These are phyloP conservation scores for Hoplodrina ambigua DNA, from an alignment of 2,888 invertebrate genomes.

Conservation along the genomic window DNA sequence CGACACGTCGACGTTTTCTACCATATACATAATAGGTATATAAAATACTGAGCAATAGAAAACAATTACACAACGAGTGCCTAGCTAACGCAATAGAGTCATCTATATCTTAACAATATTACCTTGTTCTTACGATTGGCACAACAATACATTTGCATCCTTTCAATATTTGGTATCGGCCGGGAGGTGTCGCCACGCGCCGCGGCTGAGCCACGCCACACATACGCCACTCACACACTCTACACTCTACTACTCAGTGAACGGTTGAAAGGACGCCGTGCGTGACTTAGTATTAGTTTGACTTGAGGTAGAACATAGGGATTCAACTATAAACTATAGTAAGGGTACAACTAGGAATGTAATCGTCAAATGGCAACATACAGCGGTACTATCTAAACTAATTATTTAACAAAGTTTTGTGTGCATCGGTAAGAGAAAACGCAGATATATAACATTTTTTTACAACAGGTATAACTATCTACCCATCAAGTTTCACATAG, in stretches of 20 bases:
- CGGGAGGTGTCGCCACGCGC: conserved; percentile 57
- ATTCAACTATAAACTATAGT: conserved; percentile 85
- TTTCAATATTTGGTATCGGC: conserved; percentile 86
- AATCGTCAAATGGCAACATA: conserved; percentile 86
- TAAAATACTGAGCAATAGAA: conserved; percentile 90
- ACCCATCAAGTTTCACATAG: conserved; percentile 63
- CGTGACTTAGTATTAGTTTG: conserved; percentile 86
- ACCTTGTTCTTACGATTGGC: conserved; percentile 88
- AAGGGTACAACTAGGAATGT: conserved; percentile 89
- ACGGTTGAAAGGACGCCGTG: conserved; percentile 80
- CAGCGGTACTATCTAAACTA: conserved; percentile 85
- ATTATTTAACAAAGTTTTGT: conserved; percentile 76
- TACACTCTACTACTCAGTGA: conserved; percentile 60
- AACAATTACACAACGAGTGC: conserved; percentile 86
- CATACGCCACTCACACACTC: conserved; percentile 47
- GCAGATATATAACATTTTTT: conserved; percentile 64
- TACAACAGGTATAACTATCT: conserved; percentile 61
- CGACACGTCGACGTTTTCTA: conserved; percentile 79
- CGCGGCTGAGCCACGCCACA: conserved; percentile 55
- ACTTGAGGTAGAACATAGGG: conserved; percentile 90
- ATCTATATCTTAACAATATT: conserved; percentile 88
- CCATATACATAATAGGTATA: conserved; percentile 71
- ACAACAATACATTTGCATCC: conserved; percentile 84
- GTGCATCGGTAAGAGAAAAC: conserved; percentile 72
- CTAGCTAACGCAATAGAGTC: conserved; percentile 85